Evolutionary conservation across 2,888 invertebrate species (phyloP).

Genomic region (Lysandra coridon): DNA sequence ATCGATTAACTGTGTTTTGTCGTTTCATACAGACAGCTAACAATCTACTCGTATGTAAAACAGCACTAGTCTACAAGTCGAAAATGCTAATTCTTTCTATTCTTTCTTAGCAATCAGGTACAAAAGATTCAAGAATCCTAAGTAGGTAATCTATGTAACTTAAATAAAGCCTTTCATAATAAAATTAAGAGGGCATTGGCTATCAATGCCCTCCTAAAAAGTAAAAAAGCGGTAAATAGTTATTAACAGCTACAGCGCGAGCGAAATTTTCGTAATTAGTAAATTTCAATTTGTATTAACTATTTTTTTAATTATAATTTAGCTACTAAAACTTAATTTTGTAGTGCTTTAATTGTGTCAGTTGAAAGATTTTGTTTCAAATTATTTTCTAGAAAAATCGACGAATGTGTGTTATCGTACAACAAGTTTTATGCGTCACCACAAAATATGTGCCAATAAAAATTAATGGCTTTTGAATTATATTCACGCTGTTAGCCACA

Average conservation of each 20-base stretch:
- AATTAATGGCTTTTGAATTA: not conserved
- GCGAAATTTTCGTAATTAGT: not conserved
- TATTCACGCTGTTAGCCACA: not conserved
- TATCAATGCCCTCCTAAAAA: too few species aligned
- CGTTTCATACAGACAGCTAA: not conserved
- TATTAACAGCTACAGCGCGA: not conserved
- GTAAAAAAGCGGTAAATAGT: not conserved
- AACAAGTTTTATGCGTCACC: not conserved
- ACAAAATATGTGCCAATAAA: constrained; percentile 6
- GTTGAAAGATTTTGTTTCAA: not conserved
- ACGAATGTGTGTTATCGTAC: not conserved
- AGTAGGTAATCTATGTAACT: too few species aligned
- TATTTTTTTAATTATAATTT: not conserved
- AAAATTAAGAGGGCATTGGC: too few species aligned
- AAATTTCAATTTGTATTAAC: not conserved
- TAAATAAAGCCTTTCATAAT: too few species aligned
- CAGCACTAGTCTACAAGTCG: not conserved
- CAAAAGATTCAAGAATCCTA: too few species aligned
- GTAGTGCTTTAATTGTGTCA: not conserved
- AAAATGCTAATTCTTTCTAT: not conserved
- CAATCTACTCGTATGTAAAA: not conserved
- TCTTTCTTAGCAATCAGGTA: too few species aligned
- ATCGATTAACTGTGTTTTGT: constrained; percentile 14
- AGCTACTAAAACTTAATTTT: not conserved
- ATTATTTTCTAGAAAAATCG: not conserved